Percentiles rank a stretch among this genome's conserved stretches.
Evolutionary conservation across 2,113 vertebrate species (phyloP).

Genomic region (Baryphthengus martii): DNA sequence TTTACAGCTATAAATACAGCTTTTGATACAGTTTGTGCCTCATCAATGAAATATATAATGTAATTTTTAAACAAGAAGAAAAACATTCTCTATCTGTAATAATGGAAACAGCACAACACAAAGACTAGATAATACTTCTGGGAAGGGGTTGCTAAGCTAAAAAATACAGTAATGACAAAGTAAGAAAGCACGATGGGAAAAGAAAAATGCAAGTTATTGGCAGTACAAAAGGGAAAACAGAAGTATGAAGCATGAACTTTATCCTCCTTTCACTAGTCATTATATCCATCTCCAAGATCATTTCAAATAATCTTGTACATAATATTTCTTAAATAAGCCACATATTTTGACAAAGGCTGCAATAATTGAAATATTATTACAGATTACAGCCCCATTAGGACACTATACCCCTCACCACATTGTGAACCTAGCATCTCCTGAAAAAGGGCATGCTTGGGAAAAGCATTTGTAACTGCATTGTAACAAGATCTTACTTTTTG

Average conservation of each 20-base stretch:
- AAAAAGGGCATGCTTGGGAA: background rate
- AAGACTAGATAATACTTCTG: background rate
- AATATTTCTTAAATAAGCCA: background rate
- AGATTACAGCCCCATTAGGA: background rate
- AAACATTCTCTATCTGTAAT: background rate
- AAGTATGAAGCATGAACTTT: background rate
- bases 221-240: background rate
- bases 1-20: background rate
- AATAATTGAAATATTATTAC: background rate
- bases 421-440: background rate
- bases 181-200: background rate
- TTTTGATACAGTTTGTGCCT: background rate
- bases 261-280: background rate
- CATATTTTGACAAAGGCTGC: background rate
- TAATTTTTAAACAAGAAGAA: background rate
- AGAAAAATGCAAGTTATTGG: background rate
- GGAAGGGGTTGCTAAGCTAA: background rate
- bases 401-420: background rate
- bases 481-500: background rate
- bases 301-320: background rate
- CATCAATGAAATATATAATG: background rate
- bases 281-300: background rate
- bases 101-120: background rate
- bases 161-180: background rate
- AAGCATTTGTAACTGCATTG: background rate